phyloP scores from a whole-genome alignment of 2,888 invertebrate genomes.

The Trissolcus japonicus region DNA sequence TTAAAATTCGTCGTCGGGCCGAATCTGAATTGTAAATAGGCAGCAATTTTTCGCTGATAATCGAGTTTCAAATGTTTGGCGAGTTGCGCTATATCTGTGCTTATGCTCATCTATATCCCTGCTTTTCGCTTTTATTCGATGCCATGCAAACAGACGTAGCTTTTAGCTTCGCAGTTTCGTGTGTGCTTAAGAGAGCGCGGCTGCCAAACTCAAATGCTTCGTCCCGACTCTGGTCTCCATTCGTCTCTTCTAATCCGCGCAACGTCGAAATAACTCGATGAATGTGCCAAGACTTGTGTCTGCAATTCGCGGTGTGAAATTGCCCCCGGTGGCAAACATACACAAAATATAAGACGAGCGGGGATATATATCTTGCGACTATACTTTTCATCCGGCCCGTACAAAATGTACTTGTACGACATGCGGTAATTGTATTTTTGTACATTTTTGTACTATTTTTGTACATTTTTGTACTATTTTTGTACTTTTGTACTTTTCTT shows the following conservation, averaged over 20 bases:
- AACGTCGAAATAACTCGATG: conserved; percentile 23
- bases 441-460: neutral
- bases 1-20: conserved; percentile 20
- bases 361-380: neutral
- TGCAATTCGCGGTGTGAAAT: conserved; percentile 16
- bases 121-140: conserved; percentile 23
- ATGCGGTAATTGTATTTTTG: conserved; percentile 30
- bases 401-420: conserved; percentile 16
- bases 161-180: conserved; percentile 22
- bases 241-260: conserved; percentile 25
- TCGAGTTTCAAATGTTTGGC: conserved; percentile 39
- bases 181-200: conserved; percentile 2
- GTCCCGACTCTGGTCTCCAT: conserved; percentile 6
- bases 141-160: conserved; percentile 17
- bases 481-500: no score
- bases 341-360: conserved; percentile 9
- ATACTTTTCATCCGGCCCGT: conserved; percentile 1
- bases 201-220: conserved; percentile 20
- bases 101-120: conserved; percentile 4
- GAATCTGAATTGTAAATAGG: conserved; percentile 42
- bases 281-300: conserved; percentile 21
- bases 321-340: conserved; percentile 10
- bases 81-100: conserved; percentile 1
- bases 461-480: no score
- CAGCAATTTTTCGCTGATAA: conserved; percentile 38